Base-by-base conservation (phyloP, 2,888 invertebrate species). In the Drosophila colorata region DNA sequence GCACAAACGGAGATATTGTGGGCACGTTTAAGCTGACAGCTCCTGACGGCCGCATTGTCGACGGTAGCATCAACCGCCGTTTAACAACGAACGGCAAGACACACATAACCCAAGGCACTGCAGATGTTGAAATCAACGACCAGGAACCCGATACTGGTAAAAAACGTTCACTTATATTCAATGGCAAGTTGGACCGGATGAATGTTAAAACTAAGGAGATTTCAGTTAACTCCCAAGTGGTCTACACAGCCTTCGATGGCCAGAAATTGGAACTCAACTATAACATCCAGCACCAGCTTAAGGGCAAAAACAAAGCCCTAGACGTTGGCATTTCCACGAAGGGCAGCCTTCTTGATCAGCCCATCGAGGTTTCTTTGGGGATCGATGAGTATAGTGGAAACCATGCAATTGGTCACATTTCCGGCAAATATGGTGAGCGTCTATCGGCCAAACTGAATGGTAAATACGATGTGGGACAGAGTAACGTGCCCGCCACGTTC, bases 41-140 rank as follows among this genome's bases (percentile, higher is more conserved):
- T 25, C 90, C 91, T 0, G 75, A 78, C 23, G 89, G 87, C 1
- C 84, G 89, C 90, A 25, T 94, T 92, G 68, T 94, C 2, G 81
- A 84, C 33, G 91, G 91, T 1, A 75, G 70, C 7, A 2, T 93
- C 0, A 90, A 91, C 4, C 80, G 92, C 0, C 92, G 92, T 20
- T 92, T 94, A 0, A 92, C 92, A 13, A 83, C 92, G 0, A 82
- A 90, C 7, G 91, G 93, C 2, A 90, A 90, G 49, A 90, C 76
- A 13, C 94, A 94, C 0, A 90, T 93, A 37, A 63, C 92, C 0
- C 91, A 91, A 9, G 93, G 93, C 2, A 93, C 93, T 40, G 65
- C 93, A 1, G 94, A 94, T 33, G 14, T 94, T 0, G 93, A 93
- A 31, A 66, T 95, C 0, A 94, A 70, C n/a, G 91, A 92, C 16